phyloP scores from a whole-genome alignment of 2,113 vertebrate genomes.

The Rhizomys pruinosus region DNA sequence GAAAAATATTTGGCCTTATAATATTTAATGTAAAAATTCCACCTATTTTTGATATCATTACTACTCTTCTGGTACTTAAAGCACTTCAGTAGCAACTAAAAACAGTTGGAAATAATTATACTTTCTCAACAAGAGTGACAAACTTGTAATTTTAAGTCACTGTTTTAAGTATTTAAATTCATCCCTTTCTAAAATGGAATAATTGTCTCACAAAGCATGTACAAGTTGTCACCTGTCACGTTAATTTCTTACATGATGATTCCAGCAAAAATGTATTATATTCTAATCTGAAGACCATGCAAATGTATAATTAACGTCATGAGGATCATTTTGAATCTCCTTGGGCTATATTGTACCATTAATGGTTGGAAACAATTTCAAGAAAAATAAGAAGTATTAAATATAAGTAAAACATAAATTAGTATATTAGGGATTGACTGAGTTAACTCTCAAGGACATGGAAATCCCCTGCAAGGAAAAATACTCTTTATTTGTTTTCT shows the following conservation, averaged over 20 bases:
- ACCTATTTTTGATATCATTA: not conserved
- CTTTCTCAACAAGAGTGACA: not conserved
- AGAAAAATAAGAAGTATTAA: not conserved
- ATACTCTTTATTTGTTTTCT: not conserved
- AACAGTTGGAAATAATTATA: not conserved
- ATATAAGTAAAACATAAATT: conserved; percentile 24
- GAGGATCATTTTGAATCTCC: not conserved
- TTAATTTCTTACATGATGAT: not conserved
- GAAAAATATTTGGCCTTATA: not conserved
- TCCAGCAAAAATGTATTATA: not conserved
- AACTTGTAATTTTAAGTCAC: not conserved
- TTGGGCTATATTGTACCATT: not conserved
- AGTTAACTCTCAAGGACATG: not conserved
- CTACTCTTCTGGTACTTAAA: not conserved
- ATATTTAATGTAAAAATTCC: too few species aligned
- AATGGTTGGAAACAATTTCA: not conserved
- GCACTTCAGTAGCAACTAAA: not conserved
- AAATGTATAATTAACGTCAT: not conserved
- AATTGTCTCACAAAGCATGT: not conserved
- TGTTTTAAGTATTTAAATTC: not conserved
- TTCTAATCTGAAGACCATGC: not conserved
- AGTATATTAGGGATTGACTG: not conserved
- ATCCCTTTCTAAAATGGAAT: not conserved
- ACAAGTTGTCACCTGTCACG: not conserved
- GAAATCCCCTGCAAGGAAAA: not conserved